These are phyloP conservation scores for Chrysolina americana DNA, from an alignment of 2,888 invertebrate genomes.

Conservation along the genomic window DNA sequence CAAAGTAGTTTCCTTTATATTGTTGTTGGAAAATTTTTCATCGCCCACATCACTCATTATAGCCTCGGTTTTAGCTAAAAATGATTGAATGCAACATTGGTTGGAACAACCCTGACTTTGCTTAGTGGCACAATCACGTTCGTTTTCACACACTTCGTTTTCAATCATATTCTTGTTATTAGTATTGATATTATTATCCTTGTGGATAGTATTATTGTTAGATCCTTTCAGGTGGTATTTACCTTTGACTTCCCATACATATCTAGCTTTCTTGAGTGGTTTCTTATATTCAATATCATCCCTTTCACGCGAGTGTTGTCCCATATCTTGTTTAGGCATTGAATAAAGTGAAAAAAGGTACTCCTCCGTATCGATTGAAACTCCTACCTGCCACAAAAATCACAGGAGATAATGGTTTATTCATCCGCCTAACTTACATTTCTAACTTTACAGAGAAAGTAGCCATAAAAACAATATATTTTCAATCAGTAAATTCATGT, in stretches of 20 bases:
- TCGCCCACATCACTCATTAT: conserved; percentile 54
- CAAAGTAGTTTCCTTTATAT: conserved; percentile 47
- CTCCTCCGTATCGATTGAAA: neutral
- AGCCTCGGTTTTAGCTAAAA: conserved; percentile 58
- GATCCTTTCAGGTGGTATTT: conserved; percentile 75
- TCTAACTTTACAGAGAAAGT: neutral
- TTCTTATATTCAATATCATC: conserved; percentile 72
- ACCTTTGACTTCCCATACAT: conserved; percentile 79
- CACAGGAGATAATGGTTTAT: neutral
- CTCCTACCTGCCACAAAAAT: neutral
- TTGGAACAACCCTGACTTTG: conserved; percentile 46
- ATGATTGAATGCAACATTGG: conserved; percentile 59
- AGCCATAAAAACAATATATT: neutral
- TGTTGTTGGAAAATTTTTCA: conserved; percentile 42
- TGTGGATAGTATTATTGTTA: conserved; percentile 38
- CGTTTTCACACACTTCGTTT: neutral
- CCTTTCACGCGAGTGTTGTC: conserved; percentile 72
- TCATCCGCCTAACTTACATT: neutral
- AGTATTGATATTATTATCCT: conserved; percentile 27
- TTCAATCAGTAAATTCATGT: too few relatives aligned
- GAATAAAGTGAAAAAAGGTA: neutral
- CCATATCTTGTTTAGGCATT: conserved; percentile 56
- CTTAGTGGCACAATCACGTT: conserved; percentile 25
- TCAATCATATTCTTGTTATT: conserved; percentile 40
- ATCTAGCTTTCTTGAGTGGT: conserved; percentile 78